Base-by-base conservation (phyloP, 2,797 vertebrate genomes). In the Acridotheres tristis region DNA sequence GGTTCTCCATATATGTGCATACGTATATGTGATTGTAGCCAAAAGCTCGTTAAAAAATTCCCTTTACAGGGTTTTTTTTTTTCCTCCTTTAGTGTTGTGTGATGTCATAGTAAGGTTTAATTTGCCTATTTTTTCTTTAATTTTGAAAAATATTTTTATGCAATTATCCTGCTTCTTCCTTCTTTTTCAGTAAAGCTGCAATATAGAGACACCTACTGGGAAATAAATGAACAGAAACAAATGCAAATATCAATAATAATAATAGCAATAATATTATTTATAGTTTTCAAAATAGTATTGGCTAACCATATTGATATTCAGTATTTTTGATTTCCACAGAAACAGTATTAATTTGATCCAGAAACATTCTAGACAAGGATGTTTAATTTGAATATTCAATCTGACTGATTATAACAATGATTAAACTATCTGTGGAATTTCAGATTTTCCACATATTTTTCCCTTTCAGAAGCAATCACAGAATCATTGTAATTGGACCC, bases 141-240 rank as follows among this genome's bases (percentile, higher is more conserved):
- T 13, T 72, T 57, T 45, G 1, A 4, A 50, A 74, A 68, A 68
- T 48, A 75, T 90, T 90, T 91, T 96, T 76, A 88, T 94, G 77
- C 50, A 96, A 97, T 97, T 97, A 96, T 11, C 40, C 53, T 93
- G 26, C 71, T 80, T 91, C 91, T 51, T 92, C 79, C 63, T 89
- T 96, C 82, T 85, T 95, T 94, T 96, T 90, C 94, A 95, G 78
- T 97, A 98, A 97, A 96, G 94, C 97, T 98, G 98, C 97, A 96
- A 87, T 94, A 97, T 96, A 97, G 98, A 98, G 98, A 98, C 97
- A 98, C 97, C 97, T 98, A 97, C 97, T 98, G 98, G 98, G 97
- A 98, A 97, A 95, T 85, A 83, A 96, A 97, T 97, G 97, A 98
- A 98, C 94, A 96, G 96, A 97, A 97, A 85, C 45, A 96, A 97